A percentile compares a stretch with the other conserved stretches of the same genome.
These are phyloP conservation scores for Brenthis daphne DNA, from an alignment of 2,888 invertebrate species.

Conservation along the genomic window DNA sequence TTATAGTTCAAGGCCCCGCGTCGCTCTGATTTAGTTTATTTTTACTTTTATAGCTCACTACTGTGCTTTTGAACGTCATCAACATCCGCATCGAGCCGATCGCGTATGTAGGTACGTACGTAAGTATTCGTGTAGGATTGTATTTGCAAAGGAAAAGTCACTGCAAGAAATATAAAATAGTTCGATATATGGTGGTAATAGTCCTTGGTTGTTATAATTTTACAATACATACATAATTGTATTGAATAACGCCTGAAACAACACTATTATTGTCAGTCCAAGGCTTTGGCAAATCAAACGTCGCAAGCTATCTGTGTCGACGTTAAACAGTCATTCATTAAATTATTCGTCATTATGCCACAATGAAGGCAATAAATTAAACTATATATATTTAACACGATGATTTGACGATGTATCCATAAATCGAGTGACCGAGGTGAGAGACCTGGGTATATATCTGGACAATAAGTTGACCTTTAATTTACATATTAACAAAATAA, in stretches of 20 bases:
- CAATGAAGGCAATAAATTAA: neutral
- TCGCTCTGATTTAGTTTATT: slow-evolving; percentile 18
- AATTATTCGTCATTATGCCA: slow-evolving; percentile 1
- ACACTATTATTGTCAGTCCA: neutral
- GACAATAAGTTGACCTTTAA: too few relatives aligned
- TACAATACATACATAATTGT: too few relatives aligned
- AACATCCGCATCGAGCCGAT: neutral
- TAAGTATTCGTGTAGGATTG: neutral
- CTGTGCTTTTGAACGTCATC: neutral
- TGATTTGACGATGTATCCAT: too few relatives aligned
- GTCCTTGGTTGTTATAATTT: too few relatives aligned
- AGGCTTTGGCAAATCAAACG: slow-evolving; percentile 10
- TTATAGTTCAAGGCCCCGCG: slow-evolving; percentile 35
- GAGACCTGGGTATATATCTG: too few relatives aligned
- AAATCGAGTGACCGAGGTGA: too few relatives aligned
- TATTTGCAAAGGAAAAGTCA: too few relatives aligned
- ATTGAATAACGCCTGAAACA: too few relatives aligned
- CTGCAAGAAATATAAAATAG: too few relatives aligned
- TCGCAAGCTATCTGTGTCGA: slow-evolving; percentile 15
- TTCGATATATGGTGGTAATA: too few relatives aligned
- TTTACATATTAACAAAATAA: too few relatives aligned
- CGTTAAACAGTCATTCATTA: slow-evolving; percentile 22
- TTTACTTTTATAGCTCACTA: slow-evolving; percentile 10
- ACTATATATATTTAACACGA: neutral
- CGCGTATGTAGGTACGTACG: neutral